Percentiles rank a stretch among this genome's conserved stretches.
Conservation (phyloP, 2,888 invertebrate species). For the Dicyrtomina minuta region DNA sequence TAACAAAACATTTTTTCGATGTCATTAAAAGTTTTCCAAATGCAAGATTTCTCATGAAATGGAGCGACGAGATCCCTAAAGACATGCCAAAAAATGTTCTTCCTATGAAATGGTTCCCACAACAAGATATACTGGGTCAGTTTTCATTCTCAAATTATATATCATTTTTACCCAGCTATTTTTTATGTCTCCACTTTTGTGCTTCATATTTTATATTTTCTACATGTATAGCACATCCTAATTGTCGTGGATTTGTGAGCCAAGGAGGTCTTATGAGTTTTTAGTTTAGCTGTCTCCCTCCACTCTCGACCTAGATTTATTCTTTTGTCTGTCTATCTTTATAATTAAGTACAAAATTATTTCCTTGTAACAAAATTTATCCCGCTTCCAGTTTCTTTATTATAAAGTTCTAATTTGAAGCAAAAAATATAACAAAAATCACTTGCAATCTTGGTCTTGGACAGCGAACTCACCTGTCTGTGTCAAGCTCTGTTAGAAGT, state of each 20-base stretch:
- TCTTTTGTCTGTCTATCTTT: too few relatives aligned
- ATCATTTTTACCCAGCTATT: not conserved
- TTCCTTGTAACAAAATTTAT: too few relatives aligned
- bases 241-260: not conserved
- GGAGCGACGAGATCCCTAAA: not conserved
- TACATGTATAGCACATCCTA: not conserved
- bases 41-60: not conserved
- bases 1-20: not conserved
- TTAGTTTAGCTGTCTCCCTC: too few relatives aligned
- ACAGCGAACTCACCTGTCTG: not conserved
- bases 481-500: too few relatives aligned
- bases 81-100: not conserved
- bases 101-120: not conserved
- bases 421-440: too few relatives aligned
- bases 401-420: too few relatives aligned
- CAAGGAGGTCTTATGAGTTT: not conserved
- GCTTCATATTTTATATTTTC: not conserved
- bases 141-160: not conserved
- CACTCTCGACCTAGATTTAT: too few relatives aligned
- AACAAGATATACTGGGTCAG: conserved; percentile 1
- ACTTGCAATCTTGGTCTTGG: too few relatives aligned
- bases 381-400: too few relatives aligned
- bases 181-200: not conserved
- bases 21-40: not conserved
- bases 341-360: too few relatives aligned